These are phyloP conservation scores for Blastomussa wellsi DNA, from an alignment of 92 coral and sea anemone species.

Conservation along the genomic window DNA sequence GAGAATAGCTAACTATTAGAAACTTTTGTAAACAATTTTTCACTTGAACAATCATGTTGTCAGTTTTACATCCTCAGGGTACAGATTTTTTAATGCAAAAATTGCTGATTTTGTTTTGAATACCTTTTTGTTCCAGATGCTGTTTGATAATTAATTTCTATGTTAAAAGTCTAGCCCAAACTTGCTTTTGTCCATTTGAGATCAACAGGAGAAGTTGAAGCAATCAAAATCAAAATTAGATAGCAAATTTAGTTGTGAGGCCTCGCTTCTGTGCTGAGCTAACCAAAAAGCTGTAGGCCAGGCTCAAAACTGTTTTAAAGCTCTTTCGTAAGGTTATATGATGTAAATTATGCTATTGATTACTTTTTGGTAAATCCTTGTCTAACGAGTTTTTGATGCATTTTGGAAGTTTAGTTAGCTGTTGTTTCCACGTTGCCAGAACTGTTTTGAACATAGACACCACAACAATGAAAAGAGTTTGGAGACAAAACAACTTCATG, in stretches of 20 bases:
- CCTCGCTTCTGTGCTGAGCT: background rate
- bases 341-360: background rate
- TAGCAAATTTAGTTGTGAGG: conserved; percentile 3
- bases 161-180: background rate
- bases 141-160: background rate
- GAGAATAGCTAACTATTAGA: background rate
- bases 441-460: background rate
- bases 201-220: conserved; percentile 3
- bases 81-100: background rate
- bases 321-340: background rate
- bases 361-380: background rate
- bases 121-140: background rate
- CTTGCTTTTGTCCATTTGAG: conserved; percentile 9
- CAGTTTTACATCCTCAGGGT: background rate
- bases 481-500: background rate
- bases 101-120: background rate
- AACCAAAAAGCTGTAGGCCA: background rate
- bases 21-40: background rate
- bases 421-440: conserved; percentile 2
- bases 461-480: background rate
- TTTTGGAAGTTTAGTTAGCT: background rate
- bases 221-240: conserved; percentile 3
- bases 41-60: background rate
- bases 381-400: conserved; percentile 1
- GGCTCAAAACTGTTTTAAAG: background rate